phyloP scores from a whole-genome alignment of 2,113 vertebrate species.

The Sinosuthora webbiana region DNA sequence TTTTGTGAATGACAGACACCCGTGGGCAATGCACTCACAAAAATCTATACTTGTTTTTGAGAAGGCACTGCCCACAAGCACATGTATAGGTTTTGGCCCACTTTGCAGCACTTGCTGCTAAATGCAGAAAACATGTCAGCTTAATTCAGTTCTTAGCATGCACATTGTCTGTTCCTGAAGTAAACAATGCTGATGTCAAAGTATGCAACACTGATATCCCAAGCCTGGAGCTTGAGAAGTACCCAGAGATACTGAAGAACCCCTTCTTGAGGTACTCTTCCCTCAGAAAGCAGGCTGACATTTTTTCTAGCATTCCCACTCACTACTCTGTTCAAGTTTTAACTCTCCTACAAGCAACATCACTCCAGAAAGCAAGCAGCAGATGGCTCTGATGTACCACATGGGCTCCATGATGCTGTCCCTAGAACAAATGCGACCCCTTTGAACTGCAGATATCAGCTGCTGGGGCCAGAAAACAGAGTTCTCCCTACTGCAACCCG shows the following conservation, averaged over 20 bases:
- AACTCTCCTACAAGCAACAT: not conserved
- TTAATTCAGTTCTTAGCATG: not conserved
- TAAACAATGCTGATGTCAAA: not conserved
- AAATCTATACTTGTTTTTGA: not conserved
- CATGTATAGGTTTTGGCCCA: not conserved
- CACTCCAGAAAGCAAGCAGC: not conserved
- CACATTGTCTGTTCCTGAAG: not conserved
- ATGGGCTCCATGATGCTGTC: fast-evolving
- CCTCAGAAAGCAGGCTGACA: not conserved
- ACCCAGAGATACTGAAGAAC: not conserved
- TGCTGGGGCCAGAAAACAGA: not conserved
- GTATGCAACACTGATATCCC: not conserved
- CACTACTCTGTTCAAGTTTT: not conserved
- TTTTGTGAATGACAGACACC: not conserved
- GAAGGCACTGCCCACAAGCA: not conserved
- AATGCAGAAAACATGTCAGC: not conserved
- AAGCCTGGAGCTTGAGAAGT: not conserved
- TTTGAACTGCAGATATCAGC: not conserved
- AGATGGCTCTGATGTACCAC: fast-evolving
- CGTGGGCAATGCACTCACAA: fast-evolving
- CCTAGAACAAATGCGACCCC: not conserved
- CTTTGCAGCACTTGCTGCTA: not conserved
- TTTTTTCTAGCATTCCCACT: not conserved
- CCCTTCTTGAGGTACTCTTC: not conserved
- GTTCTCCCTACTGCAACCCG: not conserved